These are phyloP conservation scores for Phytoseiulus persimilis DNA, from an alignment of 2,888 invertebrate species.

Conservation along the genomic window DNA sequence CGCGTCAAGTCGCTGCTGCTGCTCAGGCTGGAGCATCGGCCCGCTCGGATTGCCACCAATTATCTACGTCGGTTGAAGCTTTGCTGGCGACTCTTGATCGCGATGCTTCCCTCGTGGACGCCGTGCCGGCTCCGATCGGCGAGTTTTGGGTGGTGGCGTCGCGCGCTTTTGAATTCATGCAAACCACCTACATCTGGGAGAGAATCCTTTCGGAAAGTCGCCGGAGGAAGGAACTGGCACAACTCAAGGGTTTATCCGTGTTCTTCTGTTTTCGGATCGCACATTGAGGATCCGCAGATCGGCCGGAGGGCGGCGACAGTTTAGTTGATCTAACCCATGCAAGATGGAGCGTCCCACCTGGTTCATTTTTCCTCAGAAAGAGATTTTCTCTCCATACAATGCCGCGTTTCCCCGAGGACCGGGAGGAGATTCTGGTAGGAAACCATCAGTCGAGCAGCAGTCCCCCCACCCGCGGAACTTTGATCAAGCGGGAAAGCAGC, in stretches of 20 bases:
- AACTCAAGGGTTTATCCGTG: background rate
- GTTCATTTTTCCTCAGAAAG: too few relatives aligned
- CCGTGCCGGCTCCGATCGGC: background rate
- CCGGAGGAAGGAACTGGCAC: background rate
- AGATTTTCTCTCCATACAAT: too few relatives aligned
- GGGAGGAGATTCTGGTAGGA: too few relatives aligned
- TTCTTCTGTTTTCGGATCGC: background rate
- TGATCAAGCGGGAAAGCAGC: too few relatives aligned
- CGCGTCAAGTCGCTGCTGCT: background rate
- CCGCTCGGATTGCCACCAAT: too few relatives aligned
- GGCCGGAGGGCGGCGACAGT: background rate
- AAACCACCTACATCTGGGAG: background rate
- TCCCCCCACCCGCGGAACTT: too few relatives aligned
- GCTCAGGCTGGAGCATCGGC: too few relatives aligned
- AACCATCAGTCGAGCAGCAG: too few relatives aligned
- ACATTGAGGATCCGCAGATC: background rate
- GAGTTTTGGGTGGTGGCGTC: background rate
- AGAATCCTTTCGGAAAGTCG: background rate
- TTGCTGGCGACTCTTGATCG: background rate
- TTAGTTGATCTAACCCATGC: background rate
- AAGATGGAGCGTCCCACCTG: too few relatives aligned
- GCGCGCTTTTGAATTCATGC: background rate
- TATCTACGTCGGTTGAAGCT: too few relatives aligned
- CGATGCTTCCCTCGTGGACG: background rate
- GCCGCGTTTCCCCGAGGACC: too few relatives aligned